Evolutionary conservation across 1,140 invertebrate species (phyloP).

Genomic region (Drosophila kohkoa): DNA sequence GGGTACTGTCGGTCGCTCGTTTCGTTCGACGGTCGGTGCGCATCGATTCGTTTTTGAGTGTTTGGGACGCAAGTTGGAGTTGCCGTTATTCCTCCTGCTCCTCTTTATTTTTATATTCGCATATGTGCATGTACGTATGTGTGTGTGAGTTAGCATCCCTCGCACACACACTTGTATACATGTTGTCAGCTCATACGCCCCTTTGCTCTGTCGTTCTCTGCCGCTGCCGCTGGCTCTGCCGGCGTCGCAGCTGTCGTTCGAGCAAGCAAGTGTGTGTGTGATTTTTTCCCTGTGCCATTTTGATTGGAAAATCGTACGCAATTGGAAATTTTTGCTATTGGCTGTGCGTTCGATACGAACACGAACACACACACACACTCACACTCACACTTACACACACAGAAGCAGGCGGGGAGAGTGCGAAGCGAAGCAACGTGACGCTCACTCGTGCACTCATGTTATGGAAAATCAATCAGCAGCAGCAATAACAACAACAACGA

Average conservation of each 20-base stretch:
- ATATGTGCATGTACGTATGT: constrained; percentile 36
- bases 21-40: constrained; percentile 51
- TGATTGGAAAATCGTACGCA: constrained; percentile 83
- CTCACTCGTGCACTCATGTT: constrained; percentile 56
- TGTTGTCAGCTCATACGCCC: constrained; percentile 45
- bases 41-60: constrained; percentile 66
- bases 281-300: constrained; percentile 67
- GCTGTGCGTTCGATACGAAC: constrained; percentile 73
- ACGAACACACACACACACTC: constrained; percentile 29
- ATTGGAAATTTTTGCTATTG: constrained; percentile 82
- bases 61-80: constrained; percentile 40
- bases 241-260: constrained; percentile 36
- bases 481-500: constrained; percentile 28
- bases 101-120: constrained; percentile 44
- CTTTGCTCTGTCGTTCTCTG: constrained; percentile 35
- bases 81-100: constrained; percentile 24
- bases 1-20: constrained; percentile 29
- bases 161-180: constrained; percentile 26
- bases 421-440: constrained; percentile 16
- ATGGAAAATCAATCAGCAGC: constrained; percentile 79
- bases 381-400: not conserved
- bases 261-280: constrained; percentile 10
- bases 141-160: constrained; percentile 27
- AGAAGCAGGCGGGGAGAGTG: constrained; percentile 29
- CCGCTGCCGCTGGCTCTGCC: constrained; percentile 11